Evolutionary conservation across 2,797 vertebrate genomes (phyloP).

Genomic region (Syngnathus rostellatus): DNA sequence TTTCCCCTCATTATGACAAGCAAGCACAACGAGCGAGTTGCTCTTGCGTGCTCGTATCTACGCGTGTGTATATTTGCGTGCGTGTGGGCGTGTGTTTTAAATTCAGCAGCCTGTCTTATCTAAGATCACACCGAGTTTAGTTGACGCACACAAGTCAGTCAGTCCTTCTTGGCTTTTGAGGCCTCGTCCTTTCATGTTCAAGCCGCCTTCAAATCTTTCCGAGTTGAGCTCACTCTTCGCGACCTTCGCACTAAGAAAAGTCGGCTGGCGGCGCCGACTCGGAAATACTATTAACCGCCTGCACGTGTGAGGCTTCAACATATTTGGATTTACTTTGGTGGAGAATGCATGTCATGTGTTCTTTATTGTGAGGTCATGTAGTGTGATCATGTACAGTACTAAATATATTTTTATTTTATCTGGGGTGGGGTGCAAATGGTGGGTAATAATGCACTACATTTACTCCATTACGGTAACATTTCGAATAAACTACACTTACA

Average conservation of each 20-base stretch:
- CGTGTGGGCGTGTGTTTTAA: constrained; percentile 1
- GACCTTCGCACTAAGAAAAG: neutral
- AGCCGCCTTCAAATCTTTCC: neutral
- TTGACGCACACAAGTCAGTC: neutral
- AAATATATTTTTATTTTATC: too few relatives aligned
- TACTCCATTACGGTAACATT: too few relatives aligned
- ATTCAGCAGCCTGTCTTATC: constrained; percentile 36
- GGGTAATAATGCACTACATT: too few relatives aligned
- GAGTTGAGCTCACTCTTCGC: neutral
- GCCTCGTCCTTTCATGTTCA: neutral
- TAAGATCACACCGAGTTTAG: constrained; percentile 51
- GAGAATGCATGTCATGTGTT: neutral
- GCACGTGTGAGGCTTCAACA: neutral
- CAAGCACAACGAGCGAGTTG: neutral
- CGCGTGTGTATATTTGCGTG: neutral
- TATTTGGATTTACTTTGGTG: neutral
- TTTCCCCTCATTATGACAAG: neutral
- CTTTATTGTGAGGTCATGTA: neutral
- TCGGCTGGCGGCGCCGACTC: neutral
- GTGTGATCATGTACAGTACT: neutral
- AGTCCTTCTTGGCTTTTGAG: neutral
- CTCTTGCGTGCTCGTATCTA: neutral
- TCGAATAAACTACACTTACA: too few relatives aligned
- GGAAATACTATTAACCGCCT: neutral
- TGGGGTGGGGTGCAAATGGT: too few relatives aligned